These are phyloP conservation scores for Cydia strobilella DNA, from an alignment of 1,140 invertebrate species.

Conservation along the genomic window DNA sequence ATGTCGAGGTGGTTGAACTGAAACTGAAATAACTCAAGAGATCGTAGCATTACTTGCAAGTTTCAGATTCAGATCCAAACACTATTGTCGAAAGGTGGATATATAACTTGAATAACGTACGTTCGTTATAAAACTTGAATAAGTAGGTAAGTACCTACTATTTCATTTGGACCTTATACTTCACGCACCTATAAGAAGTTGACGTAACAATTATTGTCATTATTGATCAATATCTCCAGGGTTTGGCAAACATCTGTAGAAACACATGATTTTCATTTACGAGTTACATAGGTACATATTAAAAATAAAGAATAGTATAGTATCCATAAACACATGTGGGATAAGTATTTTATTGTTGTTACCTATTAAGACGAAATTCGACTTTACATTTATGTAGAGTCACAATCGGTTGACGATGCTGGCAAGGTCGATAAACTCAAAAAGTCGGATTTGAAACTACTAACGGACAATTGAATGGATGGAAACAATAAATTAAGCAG, in stretches of 20 bases:
- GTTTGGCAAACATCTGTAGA: too few relatives aligned
- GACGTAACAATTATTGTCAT: too few relatives aligned
- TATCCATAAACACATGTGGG: neutral
- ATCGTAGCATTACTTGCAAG: constrained; percentile 46
- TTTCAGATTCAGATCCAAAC: constrained; percentile 9
- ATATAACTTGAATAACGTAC: too few relatives aligned
- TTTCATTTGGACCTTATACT: neutral
- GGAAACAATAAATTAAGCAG: constrained; percentile 72
- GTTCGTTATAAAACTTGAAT: neutral
- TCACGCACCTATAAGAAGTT: neutral
- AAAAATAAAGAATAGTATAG: too few relatives aligned
- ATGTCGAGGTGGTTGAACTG: constrained; percentile 65
- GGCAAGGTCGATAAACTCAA: constrained; percentile 11
- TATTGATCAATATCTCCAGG: too few relatives aligned
- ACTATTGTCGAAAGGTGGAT: neutral
- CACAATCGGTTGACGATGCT: neutral
- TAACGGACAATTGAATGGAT: constrained; percentile 51
- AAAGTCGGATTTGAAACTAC: constrained; percentile 37
- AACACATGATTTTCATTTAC: too few relatives aligned
- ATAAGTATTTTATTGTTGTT: neutral
- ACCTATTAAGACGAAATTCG: neutral
- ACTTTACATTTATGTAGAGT: neutral
- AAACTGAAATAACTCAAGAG: constrained; percentile 64
- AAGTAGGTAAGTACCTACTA: neutral
- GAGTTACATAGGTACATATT: too few relatives aligned